Percentiles rank a stretch among this genome's conserved stretches.
Evolutionary conservation across 2,888 invertebrate species (phyloP).

Genomic region (Antitype chi): DNA sequence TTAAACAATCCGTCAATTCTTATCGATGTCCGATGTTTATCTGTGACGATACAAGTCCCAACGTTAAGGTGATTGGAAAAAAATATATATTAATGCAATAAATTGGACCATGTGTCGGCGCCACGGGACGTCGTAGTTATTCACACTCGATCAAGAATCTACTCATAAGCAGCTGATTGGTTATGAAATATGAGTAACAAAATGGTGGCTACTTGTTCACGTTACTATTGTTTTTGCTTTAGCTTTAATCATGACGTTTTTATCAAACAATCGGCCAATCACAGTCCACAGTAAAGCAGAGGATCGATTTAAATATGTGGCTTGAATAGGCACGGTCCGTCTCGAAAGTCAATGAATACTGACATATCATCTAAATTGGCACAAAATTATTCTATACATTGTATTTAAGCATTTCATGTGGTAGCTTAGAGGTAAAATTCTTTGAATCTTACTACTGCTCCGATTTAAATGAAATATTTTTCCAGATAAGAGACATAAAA

Average conservation of each 20-base stretch:
- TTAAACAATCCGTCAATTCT: constrained; percentile 40
- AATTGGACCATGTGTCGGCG: constrained; percentile 33
- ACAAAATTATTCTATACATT: not conserved
- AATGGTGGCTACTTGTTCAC: constrained; percentile 26
- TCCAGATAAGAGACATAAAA: too few relatives aligned
- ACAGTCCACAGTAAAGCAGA: not conserved
- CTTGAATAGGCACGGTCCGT: not conserved
- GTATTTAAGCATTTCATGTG: not conserved
- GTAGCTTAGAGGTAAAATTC: not conserved
- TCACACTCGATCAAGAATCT: constrained; percentile 51
- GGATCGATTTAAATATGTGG: not conserved
- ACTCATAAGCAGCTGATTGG: constrained; percentile 40
- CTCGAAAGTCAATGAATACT: not conserved
- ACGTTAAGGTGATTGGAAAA: constrained; percentile 36
- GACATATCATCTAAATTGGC: not conserved
- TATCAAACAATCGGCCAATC: constrained; percentile 13
- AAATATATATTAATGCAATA: constrained; percentile 40
- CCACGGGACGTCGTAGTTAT: constrained; percentile 42
- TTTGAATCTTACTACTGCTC: not conserved
- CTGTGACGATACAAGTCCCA: constrained; percentile 28
- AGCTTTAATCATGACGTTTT: constrained; percentile 7
- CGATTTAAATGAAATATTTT: not conserved
- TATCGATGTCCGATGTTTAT: constrained; percentile 48
- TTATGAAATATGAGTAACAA: constrained; percentile 39
- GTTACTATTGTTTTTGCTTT: constrained; percentile 17